Percentiles rank a stretch among this genome's conserved stretches.
These are phyloP conservation scores for Tetragonula carbonaria DNA, from an alignment of 2,888 invertebrate species.

Conservation along the genomic window DNA sequence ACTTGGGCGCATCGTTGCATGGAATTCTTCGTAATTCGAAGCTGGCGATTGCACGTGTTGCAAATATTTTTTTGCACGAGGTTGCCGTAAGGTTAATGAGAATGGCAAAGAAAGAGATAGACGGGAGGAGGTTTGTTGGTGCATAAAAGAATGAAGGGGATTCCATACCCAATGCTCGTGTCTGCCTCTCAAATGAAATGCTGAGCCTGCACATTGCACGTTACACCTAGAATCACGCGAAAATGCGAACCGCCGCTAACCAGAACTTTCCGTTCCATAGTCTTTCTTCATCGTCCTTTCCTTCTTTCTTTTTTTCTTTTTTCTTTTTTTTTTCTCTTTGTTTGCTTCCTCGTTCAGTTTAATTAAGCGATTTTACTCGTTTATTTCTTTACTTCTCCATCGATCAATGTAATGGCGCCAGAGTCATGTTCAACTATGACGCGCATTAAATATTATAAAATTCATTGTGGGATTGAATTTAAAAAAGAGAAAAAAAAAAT, in stretches of 20 bases:
- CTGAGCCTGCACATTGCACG: conserved; percentile 75
- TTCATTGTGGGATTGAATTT: neutral
- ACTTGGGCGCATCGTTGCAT: neutral
- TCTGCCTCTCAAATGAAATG: conserved; percentile 73
- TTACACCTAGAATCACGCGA: conserved; percentile 72
- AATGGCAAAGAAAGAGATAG: conserved; percentile 25
- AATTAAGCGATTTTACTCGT: conserved; percentile 36
- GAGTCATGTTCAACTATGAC: neutral
- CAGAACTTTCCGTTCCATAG: conserved; percentile 73
- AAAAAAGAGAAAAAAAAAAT: too few relatives aligned
- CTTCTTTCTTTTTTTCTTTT: neutral
- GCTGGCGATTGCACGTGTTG: conserved; percentile 38
- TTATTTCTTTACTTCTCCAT: neutral
- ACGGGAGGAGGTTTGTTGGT: conserved; percentile 60
- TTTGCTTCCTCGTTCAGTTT: conserved; percentile 8
- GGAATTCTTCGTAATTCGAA: conserved; percentile 45
- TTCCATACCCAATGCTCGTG: conserved; percentile 57
- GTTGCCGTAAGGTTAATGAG: conserved; percentile 38
- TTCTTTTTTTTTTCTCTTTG: conserved; percentile 13
- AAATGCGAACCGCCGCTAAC: conserved; percentile 74
- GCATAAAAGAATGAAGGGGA: conserved; percentile 63
- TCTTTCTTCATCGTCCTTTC: conserved; percentile 26
- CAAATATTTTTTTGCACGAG: conserved; percentile 42
- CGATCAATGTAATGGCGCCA: neutral
- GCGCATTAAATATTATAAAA: neutral